These are phyloP conservation scores for Crepidodera aurea DNA, from an alignment of 2,888 invertebrate species.

Conservation along the genomic window DNA sequence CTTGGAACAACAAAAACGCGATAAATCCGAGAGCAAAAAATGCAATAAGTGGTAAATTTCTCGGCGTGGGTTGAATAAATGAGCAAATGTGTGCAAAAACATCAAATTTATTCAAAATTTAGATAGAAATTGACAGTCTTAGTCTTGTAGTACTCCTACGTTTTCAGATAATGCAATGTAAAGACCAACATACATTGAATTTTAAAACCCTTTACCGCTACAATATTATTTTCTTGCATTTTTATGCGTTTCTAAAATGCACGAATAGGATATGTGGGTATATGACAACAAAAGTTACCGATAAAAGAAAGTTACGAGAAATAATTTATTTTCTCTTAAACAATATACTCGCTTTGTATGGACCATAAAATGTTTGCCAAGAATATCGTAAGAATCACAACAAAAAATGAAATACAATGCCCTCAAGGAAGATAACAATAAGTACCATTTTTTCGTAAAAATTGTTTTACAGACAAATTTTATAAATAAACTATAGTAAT, in stretches of 20 bases:
- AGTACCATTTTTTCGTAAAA: too few species aligned
- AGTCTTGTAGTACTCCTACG: slow-evolving; percentile 9
- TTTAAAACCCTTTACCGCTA: background rate
- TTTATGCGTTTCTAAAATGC: background rate
- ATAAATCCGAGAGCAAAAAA: slow-evolving; percentile 1
- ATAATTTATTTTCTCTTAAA: too few species aligned
- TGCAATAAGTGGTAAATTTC: background rate
- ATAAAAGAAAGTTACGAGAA: too few species aligned
- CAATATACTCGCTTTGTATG: too few species aligned
- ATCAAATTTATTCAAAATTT: slow-evolving; percentile 12
- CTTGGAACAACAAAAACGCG: background rate
- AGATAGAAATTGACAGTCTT: background rate
- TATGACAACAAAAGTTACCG: too few species aligned
- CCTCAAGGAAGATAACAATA: too few species aligned
- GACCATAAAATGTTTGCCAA: too few species aligned
- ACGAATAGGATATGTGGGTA: too few species aligned
- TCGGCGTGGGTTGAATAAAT: slow-evolving; percentile 2
- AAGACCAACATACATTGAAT: slow-evolving; percentile 6
- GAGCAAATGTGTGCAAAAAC: slow-evolving; percentile 13
- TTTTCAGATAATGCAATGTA: background rate
- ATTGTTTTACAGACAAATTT: too few species aligned
- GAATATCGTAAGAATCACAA: too few species aligned
- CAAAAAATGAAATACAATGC: too few species aligned
- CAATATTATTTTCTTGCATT: background rate
- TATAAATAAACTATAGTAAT: too few species aligned